A percentile compares a stretch with the other conserved stretches of the same genome.
Conservation (phyloP, 2,888 invertebrate species). For the Chymomyza amoena region DNA sequence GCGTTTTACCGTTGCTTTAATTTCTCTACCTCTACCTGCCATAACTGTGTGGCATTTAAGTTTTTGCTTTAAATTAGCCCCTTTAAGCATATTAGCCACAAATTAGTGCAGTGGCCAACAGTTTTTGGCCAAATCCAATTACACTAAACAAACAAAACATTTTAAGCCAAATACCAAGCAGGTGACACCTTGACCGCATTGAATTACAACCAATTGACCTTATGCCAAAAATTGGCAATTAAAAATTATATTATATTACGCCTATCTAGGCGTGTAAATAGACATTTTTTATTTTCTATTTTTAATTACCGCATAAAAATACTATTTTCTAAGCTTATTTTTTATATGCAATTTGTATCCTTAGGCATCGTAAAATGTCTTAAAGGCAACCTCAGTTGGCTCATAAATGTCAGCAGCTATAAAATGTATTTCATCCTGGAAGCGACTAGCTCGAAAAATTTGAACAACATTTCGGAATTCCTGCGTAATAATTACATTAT, state of each 20-base stretch:
- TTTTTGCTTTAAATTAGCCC: background rate
- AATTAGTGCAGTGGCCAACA: constrained; percentile 25
- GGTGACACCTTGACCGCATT: background rate
- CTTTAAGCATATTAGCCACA: constrained; percentile 43
- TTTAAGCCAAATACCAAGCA: background rate
- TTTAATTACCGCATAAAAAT: no score
- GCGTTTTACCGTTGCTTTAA: background rate
- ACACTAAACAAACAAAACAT: constrained; percentile 31
- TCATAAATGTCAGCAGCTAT: no score
- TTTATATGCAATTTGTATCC: no score
- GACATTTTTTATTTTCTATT: no score
- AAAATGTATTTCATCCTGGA: no score
- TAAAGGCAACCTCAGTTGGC: no score
- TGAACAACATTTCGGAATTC: no score
- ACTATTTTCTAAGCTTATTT: no score
- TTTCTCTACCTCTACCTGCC: background rate
- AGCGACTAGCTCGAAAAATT: no score
- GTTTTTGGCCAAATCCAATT: constrained; percentile 27
- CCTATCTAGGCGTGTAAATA: no score
- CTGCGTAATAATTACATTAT: no score
- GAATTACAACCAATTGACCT: background rate
- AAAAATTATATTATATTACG: background rate
- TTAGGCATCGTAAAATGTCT: no score
- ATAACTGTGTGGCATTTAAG: background rate
- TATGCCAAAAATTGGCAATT: background rate